A percentile compares a stretch with the other conserved stretches of the same genome.
phyloP scores from a whole-genome alignment of 2,888 invertebrate species.

The Orthonevra nobilis region DNA sequence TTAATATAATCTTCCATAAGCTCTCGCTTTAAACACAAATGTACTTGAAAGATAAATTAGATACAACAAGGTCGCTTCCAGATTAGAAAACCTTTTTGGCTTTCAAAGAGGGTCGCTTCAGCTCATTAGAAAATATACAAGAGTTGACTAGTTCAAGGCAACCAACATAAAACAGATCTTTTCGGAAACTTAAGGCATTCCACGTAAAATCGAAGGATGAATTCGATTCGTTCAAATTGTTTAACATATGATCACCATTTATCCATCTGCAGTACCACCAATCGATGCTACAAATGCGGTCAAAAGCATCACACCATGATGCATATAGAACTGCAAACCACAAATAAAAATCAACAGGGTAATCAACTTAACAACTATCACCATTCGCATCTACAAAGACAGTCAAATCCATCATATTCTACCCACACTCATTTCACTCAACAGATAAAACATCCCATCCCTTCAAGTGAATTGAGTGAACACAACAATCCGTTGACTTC shows the following conservation, averaged over 20 bases:
- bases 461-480: neutral
- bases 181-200: neutral
- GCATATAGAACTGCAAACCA: neutral
- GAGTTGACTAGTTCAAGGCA: neutral
- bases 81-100: conserved; percentile 33
- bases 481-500: neutral
- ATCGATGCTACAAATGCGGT: neutral
- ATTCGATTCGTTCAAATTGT: neutral
- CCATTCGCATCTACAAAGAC: no score
- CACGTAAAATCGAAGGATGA: neutral
- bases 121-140: conserved; percentile 15
- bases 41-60: conserved; percentile 13
- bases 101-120: conserved; percentile 10
- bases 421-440: neutral
- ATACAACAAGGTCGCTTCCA: conserved; percentile 12
- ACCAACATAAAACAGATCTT: neutral
- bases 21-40: neutral
- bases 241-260: neutral
- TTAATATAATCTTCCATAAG: neutral
- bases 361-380: no score
- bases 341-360: neutral
- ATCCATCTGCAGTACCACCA: neutral
- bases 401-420: neutral
- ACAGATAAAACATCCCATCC: neutral
- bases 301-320: neutral